Evolutionary conservation across 2,797 vertebrate genomes (phyloP).

Genomic region (Microctenopoma stevenorrisi): DNA sequence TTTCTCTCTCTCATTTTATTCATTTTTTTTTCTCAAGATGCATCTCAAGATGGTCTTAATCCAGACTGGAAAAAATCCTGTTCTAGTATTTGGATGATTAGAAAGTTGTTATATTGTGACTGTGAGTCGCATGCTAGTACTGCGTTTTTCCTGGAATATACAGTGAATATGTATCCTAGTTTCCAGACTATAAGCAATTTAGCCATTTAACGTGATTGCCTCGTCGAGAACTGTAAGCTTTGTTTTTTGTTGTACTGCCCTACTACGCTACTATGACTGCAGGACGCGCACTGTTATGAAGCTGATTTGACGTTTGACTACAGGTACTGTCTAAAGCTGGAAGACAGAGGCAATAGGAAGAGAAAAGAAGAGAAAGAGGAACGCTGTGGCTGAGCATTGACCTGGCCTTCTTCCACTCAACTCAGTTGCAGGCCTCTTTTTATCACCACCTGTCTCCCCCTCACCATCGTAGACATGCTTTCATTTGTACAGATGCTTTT

Average conservation of each 20-base stretch:
- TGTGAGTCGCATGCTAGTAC: too few species aligned
- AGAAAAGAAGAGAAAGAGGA: conserved; percentile 54
- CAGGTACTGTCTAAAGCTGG: conserved; percentile 41
- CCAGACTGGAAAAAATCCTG: not conserved
- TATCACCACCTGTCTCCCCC: conserved; percentile 40
- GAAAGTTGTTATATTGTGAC: not conserved
- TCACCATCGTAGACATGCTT: conserved; percentile 13
- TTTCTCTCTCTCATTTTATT: conserved; percentile 14
- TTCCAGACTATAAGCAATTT: too few species aligned
- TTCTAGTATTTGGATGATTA: not conserved
- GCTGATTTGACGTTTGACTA: conserved; percentile 59
- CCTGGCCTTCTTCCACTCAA: conserved; percentile 72
- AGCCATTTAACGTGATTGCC: too few species aligned
- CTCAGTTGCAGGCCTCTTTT: conserved; percentile 60
- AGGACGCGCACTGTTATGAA: not conserved
- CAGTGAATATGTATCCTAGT: too few species aligned
- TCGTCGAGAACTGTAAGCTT: too few species aligned
- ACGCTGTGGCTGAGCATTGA: conserved; percentile 81
- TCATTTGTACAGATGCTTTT: conserved; percentile 22
- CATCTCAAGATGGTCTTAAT: conserved; percentile 15
- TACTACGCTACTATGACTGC: too few species aligned
- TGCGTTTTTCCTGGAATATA: too few species aligned
- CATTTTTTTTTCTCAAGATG: conserved; percentile 28
- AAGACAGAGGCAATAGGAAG: conserved; percentile 26
- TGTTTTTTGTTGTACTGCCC: too few species aligned